These are phyloP conservation scores for Aphidius gifuensis DNA, from an alignment of 1,140 invertebrate species.

Conservation along the genomic window DNA sequence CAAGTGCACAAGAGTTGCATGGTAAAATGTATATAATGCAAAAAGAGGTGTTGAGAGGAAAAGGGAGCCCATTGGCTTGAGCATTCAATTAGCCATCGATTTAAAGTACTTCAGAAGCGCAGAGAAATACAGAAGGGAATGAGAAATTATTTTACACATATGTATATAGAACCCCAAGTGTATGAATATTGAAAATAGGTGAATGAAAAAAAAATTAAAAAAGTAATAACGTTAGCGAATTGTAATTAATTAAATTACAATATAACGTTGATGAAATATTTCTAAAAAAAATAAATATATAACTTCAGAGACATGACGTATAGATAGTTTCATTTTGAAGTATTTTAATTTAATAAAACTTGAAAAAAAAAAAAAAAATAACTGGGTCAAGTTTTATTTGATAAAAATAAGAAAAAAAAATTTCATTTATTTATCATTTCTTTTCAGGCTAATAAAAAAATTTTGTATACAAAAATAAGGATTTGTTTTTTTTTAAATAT, in stretches of 20 bases:
- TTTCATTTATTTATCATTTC: no score
- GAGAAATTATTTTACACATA: background rate
- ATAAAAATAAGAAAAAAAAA: no score
- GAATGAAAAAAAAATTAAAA: constrained; percentile 1
- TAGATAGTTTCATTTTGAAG: no score
- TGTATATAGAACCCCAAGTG: background rate
- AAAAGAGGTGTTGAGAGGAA: background rate
- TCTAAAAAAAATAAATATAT: no score
- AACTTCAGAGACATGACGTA: no score
- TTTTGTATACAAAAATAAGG: background rate
- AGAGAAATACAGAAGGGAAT: background rate
- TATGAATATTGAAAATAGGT: background rate
- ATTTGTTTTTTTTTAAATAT: background rate
- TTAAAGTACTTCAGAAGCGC: constrained; percentile 28
- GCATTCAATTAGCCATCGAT: constrained; percentile 28
- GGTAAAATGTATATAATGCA: no score
- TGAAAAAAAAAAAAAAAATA: no score
- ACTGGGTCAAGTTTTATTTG: no score
- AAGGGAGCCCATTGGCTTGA: constrained; percentile 2
- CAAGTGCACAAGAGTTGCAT: no score
- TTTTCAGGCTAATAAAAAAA: background rate
- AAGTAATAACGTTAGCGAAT: background rate
- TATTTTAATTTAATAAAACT: no score
- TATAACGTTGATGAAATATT: no score
- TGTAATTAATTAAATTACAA: no score